Percentiles rank a stretch among this genome's conserved stretches.
Conservation (phyloP, 2,797 vertebrate species). For the Brachymystax lenok region DNA sequence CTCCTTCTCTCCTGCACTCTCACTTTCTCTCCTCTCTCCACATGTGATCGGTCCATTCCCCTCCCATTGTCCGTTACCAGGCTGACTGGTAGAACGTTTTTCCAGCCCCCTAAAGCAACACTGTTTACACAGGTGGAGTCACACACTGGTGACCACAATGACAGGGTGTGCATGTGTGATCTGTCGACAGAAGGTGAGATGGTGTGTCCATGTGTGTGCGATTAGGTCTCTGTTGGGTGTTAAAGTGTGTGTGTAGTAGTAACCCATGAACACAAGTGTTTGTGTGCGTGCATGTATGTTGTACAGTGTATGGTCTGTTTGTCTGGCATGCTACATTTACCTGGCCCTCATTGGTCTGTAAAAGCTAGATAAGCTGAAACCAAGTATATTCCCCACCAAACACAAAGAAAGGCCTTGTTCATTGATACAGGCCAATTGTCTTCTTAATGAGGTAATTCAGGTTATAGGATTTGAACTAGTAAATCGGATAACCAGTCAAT, state of each 20-base stretch:
- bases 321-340: slow-evolving; percentile 1
- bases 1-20: background rate
- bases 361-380: background rate
- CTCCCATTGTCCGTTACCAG: background rate
- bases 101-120: background rate
- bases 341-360: background rate
- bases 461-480: background rate
- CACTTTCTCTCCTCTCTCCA: background rate
- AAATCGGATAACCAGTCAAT: too few species aligned
- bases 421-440: background rate
- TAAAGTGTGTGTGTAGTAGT: background rate
- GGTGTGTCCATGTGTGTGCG: slow-evolving; percentile 9
- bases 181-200: background rate
- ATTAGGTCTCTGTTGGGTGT: background rate
- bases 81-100: background rate
- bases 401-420: slow-evolving; percentile 9
- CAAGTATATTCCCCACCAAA: background rate
- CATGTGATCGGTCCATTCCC: slow-evolving; percentile 7
- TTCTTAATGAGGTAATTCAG: background rate
- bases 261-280: background rate
- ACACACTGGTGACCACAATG: slow-evolving; percentile 7
- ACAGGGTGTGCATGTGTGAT: background rate
- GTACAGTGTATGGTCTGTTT: background rate
- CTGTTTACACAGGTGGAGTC: slow-evolving; percentile 12
- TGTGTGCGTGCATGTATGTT: background rate